A percentile compares a stretch with the other conserved stretches of the same genome.
Evolutionary conservation across 1,140 invertebrate genomes (phyloP).

Genomic region (Cotesia vestalis): DNA sequence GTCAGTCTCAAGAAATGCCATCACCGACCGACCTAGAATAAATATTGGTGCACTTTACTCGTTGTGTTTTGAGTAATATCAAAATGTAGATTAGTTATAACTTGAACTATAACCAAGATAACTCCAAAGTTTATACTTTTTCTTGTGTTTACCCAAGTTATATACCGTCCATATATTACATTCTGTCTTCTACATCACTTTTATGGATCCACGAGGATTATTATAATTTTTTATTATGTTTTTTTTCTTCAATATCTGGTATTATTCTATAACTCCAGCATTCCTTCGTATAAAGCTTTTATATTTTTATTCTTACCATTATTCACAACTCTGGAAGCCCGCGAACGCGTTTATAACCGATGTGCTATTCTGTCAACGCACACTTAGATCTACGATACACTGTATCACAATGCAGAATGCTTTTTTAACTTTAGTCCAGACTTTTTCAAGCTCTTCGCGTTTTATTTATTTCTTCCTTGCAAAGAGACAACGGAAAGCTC

Average conservation of each 20-base stretch:
- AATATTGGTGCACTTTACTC: constrained; percentile 22
- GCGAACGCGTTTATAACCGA: constrained; percentile 30
- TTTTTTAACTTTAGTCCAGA: constrained; percentile 29
- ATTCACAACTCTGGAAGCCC: not conserved
- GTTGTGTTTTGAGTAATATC: not conserved
- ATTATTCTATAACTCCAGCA: too few species aligned
- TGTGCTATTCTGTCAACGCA: constrained; percentile 17
- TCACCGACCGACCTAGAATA: constrained; percentile 22
- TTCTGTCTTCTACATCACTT: too few species aligned
- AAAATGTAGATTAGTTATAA: not conserved
- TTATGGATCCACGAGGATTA: too few species aligned
- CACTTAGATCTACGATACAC: too few species aligned
- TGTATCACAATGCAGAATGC: constrained; percentile 22
- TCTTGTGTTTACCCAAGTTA: too few species aligned
- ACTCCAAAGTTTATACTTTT: not conserved
- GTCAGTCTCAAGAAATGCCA: constrained; percentile 12
- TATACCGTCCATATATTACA: too few species aligned
- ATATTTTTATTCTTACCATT: too few species aligned
- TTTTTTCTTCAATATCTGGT: too few species aligned
- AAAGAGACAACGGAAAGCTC: constrained; percentile 15
- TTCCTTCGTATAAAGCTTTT: too few species aligned
- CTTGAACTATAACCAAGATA: not conserved
- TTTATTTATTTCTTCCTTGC: not conserved
- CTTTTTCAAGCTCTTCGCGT: constrained; percentile 18
- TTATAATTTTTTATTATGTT: too few species aligned